Evolutionary conservation across 1,140 invertebrate genomes (phyloP), one percentile per base, ranked within the genome.

Genomic region (Drosophila azteca): DNA sequence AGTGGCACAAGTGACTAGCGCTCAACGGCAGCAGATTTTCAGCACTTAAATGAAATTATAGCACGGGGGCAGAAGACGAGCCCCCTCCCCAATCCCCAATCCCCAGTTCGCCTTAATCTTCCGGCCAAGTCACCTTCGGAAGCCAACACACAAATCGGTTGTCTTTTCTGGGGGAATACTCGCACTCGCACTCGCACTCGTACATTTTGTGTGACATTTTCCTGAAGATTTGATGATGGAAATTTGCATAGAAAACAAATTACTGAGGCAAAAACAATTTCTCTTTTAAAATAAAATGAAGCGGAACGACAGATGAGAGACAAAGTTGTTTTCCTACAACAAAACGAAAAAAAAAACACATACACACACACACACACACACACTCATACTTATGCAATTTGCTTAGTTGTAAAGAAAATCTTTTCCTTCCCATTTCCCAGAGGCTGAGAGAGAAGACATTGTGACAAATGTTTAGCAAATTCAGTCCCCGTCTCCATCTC

Each of bases 401-500:
- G 71, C 46, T 52, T 52, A 74, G 61, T 74, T 57, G 61, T 52
- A 49, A 62, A 43, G 70, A 57, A 84, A 80, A 77, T 77, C 57
- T 73, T 66, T 77, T 84, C 63, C 81, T 80, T 77, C 72, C 71
- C 80, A 75, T 82, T 78, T 76, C 45, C 72, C 63, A 75, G 29
- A 53, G 31, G 31, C 50, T 5, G 53, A 64, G 81, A 24, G 57
- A 31, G 46, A 8, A 35, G 71, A 64, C 61, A 74, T 66, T 87
- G 81, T 84, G 82, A 84, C 77, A 87, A 81, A 87, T 87, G 81
- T 70, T 87, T 77, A 77, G 82, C 77, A 87, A 77, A 77, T 77
- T 69, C 39, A 45, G 29, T 24, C 63, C 53, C 55, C 64, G 58
- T 35, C 41, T 46, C 20, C 73, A 29, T 41, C 29, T n/a, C 49